Conservation (phyloP, 2,113 vertebrate genomes). For the Sinocyclocheilus maitianheensis region DNA sequence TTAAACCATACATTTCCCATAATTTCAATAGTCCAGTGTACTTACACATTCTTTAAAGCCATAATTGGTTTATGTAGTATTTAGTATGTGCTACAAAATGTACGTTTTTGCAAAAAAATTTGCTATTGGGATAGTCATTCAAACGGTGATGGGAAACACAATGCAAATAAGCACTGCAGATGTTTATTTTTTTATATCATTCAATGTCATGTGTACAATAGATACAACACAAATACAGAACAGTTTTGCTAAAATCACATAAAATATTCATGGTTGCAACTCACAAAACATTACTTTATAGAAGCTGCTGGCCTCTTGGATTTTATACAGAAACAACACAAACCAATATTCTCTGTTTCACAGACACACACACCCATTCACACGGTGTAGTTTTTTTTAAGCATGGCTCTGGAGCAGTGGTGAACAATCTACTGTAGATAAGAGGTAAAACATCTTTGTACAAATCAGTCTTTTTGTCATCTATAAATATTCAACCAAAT, state of each 20-base stretch:
- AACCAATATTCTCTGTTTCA: constrained; percentile 4
- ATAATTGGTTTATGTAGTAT: background rate
- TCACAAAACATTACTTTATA: constrained; percentile 56
- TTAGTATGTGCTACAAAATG: background rate
- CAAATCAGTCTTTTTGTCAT: constrained; percentile 36
- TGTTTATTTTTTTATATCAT: constrained; percentile 57
- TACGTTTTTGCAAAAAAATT: background rate
- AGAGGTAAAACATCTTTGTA: constrained; percentile 27
- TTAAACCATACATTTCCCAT: background rate
- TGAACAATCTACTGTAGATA: constrained; percentile 28
- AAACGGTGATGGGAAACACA: background rate
- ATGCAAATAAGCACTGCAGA: background rate
- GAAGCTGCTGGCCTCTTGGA: constrained; percentile 41
- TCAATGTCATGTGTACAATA: constrained; percentile 47
- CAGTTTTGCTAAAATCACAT: constrained; percentile 46
- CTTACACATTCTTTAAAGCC: background rate
- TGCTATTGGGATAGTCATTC: background rate
- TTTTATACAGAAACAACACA: constrained; percentile 45
- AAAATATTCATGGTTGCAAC: constrained; percentile 54
- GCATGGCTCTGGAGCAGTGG: constrained; percentile 34
- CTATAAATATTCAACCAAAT: constrained; percentile 57
- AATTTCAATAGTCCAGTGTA: background rate
- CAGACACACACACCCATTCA: constrained; percentile 39
- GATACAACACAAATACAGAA: constrained; percentile 56
- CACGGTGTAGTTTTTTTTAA: constrained; percentile 19